A percentile compares a stretch with the other conserved stretches of the same genome.
These are phyloP conservation scores for Orchesellides sinensis DNA, from an alignment of 2,888 invertebrate species.

Conservation along the genomic window DNA sequence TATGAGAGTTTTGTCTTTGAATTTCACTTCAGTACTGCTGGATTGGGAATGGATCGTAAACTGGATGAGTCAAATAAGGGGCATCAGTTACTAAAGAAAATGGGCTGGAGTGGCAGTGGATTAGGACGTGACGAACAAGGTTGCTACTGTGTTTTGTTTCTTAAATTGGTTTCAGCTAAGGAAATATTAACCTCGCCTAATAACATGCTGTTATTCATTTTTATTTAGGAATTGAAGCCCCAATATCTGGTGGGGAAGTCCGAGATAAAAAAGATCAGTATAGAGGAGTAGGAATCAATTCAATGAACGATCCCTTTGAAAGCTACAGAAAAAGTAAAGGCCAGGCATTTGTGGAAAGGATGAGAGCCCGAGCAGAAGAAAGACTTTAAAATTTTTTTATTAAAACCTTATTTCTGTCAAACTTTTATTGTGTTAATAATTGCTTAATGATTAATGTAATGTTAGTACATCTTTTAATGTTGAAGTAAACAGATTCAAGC, in stretches of 20 bases:
- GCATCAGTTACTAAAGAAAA: slow-evolving; percentile 96
- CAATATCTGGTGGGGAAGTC: slow-evolving; percentile 76
- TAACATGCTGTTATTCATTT: background rate
- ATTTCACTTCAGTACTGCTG: slow-evolving; percentile 53
- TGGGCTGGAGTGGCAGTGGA: slow-evolving; percentile 98
- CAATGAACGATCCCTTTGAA: slow-evolving; percentile 96
- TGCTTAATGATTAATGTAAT: too few relatives aligned
- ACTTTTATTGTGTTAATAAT: background rate
- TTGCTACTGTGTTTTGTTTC: background rate
- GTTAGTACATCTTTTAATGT: background rate
- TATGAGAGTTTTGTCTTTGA: too few relatives aligned
- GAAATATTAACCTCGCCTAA: too few relatives aligned
- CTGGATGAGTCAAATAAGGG: slow-evolving; percentile 94
- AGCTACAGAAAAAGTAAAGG: slow-evolving; percentile 98
- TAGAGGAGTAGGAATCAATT: slow-evolving; percentile 92
- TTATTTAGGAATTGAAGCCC: slow-evolving; percentile 73
- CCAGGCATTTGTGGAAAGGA: slow-evolving; percentile 94
- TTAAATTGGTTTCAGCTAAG: slow-evolving; percentile 11
- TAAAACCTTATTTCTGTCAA: background rate
- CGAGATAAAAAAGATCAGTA: slow-evolving; percentile 95
- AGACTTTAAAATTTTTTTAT: slow-evolving; percentile 47
- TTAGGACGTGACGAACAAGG: slow-evolving; percentile 97
- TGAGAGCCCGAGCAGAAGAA: slow-evolving; percentile 90
- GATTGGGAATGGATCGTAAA: slow-evolving; percentile 71
- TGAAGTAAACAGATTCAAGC: background rate